Conservation (phyloP, 2,888 invertebrate genomes). For the Augochlorella aurata region DNA sequence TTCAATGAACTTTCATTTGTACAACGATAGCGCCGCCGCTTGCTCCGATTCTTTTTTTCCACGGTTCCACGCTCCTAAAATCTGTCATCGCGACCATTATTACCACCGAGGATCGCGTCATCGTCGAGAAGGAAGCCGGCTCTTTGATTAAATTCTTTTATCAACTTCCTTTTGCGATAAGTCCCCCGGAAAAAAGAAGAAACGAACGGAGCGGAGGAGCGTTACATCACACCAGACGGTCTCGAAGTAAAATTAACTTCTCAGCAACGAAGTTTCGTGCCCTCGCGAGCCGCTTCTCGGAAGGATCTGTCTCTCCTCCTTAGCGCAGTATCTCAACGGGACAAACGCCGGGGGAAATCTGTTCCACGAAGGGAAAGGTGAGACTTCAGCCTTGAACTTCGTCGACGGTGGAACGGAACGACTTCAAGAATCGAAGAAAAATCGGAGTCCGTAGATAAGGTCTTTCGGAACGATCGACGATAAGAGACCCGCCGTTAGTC, state of each 20-base stretch:
- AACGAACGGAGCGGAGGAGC: conserved; percentile 11
- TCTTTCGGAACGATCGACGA: conserved; percentile 19
- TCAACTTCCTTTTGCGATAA: conserved; percentile 66
- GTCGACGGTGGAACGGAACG: not conserved
- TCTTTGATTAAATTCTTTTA: conserved; percentile 59
- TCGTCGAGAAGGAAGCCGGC: conserved; percentile 26
- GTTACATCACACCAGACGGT: conserved; percentile 19
- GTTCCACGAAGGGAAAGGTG: not conserved
- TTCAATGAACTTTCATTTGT: conserved; percentile 30
- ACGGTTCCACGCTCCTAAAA: not conserved
- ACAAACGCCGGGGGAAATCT: conserved; percentile 4
- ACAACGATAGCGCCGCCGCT: conserved; percentile 7
- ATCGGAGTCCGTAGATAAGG: not conserved
- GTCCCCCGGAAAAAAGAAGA: conserved; percentile 8
- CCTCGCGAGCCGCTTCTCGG: conserved; percentile 35
- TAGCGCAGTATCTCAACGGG: conserved; percentile 1
- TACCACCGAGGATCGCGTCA: conserved; percentile 15
- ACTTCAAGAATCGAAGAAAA: conserved; percentile 17
- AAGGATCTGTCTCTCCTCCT: conserved; percentile 44
- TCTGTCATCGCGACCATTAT: conserved; percentile 26
- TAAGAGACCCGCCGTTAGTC: conserved; percentile 13
- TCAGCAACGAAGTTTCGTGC: too few relatives aligned
- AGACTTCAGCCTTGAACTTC: conserved; percentile 28
- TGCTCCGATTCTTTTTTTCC: not conserved
- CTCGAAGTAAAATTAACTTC: not conserved